A percentile compares a stretch with the other conserved stretches of the same genome.
Conservation (phyloP, 2,113 vertebrate genomes). For the Pleuronectes platessa region DNA sequence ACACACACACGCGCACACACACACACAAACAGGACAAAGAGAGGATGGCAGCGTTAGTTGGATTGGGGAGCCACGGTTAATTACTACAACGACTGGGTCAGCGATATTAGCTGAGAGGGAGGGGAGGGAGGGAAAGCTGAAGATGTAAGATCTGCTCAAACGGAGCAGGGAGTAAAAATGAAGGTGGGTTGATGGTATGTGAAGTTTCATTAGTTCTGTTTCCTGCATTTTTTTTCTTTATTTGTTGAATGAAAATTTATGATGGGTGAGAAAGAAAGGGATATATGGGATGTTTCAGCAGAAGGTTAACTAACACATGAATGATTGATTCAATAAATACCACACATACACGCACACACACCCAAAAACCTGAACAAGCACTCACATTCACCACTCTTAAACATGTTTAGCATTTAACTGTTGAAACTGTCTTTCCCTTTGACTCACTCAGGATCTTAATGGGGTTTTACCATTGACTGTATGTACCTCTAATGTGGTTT, state of each 20-base stretch:
- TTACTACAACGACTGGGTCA: constrained; percentile 56
- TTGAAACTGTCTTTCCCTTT: constrained; percentile 11
- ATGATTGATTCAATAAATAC: constrained; percentile 33
- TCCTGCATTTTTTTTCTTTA: neutral
- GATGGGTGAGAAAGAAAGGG: constrained; percentile 41
- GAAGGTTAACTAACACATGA: constrained; percentile 45
- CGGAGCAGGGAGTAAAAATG: constrained; percentile 31
- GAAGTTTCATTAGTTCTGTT: constrained; percentile 6
- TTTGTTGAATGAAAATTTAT: constrained; percentile 44
- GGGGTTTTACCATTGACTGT: neutral
- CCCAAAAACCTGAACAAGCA: constrained; percentile 28
- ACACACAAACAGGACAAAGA: constrained; percentile 68
- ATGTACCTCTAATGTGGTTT: neutral
- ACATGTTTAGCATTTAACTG: neutral
- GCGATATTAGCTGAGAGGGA: constrained; percentile 30
- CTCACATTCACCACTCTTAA: constrained; percentile 23
- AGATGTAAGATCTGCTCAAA: constrained; percentile 19
- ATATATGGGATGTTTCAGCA: constrained; percentile 23
- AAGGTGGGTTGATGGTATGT: constrained; percentile 33
- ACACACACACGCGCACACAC: constrained; percentile 12
- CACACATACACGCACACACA: neutral
- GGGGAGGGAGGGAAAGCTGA: constrained; percentile 30
- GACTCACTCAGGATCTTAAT: neutral
- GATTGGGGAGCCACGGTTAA: constrained; percentile 71
- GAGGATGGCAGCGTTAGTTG: constrained; percentile 79